phyloP scores from a whole-genome alignment of 2,113 vertebrate species.

The Rhinopomastus cyanomelas region DNA sequence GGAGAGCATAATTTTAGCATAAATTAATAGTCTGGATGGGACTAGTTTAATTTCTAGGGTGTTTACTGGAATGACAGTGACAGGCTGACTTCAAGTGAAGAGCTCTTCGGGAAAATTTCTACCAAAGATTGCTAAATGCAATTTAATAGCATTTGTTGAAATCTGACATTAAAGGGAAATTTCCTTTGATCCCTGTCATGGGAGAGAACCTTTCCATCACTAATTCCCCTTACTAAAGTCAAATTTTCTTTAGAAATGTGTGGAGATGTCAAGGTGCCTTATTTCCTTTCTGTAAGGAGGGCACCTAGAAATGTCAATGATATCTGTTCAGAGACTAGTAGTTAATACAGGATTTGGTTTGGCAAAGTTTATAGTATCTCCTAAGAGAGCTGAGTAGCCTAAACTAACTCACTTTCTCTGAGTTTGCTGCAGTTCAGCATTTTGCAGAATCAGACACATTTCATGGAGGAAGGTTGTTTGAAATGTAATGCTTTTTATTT shows the following conservation, averaged over 20 bases:
- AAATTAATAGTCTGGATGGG: slow-evolving; percentile 44
- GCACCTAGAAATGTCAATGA: slow-evolving; percentile 53
- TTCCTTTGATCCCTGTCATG: slow-evolving; percentile 69
- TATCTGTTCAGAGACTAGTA: not conserved
- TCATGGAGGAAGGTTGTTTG: not conserved
- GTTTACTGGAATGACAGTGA: slow-evolving; percentile 54
- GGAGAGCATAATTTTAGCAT: slow-evolving; percentile 58
- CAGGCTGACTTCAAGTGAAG: slow-evolving; percentile 54
- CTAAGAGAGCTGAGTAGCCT: not conserved
- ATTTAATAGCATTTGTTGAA: slow-evolving; percentile 69
- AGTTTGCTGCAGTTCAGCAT: not conserved
- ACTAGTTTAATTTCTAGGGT: slow-evolving; percentile 34
- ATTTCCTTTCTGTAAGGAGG: slow-evolving; percentile 33
- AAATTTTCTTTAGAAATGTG: slow-evolving; percentile 59
- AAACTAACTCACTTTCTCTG: not conserved
- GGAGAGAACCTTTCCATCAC: slow-evolving; percentile 63
- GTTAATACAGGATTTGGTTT: not conserved
- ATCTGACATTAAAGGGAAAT: slow-evolving; percentile 69
- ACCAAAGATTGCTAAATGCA: slow-evolving; percentile 61
- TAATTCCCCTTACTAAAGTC: slow-evolving; percentile 57
- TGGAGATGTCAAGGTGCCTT: slow-evolving; percentile 61
- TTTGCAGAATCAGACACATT: not conserved
- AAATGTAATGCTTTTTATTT: not conserved
- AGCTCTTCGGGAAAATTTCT: slow-evolving; percentile 52
- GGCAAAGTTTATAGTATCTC: slow-evolving; percentile 33